A percentile compares a stretch with the other conserved stretches of the same genome.
Conservation (phyloP, 2,797 vertebrate genomes). For the Semotilus atromaculatus region DNA sequence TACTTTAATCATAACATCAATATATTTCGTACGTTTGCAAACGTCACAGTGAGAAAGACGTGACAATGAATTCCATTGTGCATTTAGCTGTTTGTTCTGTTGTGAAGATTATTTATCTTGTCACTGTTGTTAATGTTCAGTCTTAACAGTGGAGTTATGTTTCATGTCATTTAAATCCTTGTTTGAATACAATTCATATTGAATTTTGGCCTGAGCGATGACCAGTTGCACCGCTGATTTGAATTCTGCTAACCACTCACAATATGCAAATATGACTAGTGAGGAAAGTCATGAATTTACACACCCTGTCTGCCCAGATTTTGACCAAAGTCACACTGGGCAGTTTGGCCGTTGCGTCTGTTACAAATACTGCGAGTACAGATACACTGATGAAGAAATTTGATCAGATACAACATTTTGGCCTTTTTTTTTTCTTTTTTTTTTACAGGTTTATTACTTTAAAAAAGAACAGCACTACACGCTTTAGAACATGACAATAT, state of each 20-base stretch:
- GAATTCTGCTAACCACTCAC: slow-evolving; percentile 62
- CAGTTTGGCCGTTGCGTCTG: slow-evolving; percentile 15
- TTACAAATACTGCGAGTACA: neutral
- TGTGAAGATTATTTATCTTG: slow-evolving; percentile 43
- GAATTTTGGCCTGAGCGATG: slow-evolving; percentile 56
- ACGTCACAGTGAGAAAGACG: neutral
- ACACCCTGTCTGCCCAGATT: slow-evolving; percentile 24
- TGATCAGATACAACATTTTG: neutral
- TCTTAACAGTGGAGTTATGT: slow-evolving; percentile 47
- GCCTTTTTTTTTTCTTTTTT: neutral
- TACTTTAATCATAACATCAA: neutral
- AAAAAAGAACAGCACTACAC: no score
- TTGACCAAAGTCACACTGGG: slow-evolving; percentile 19
- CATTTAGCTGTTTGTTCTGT: neutral
- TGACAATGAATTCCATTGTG: neutral
- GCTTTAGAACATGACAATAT: no score
- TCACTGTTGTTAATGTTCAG: slow-evolving; percentile 37
- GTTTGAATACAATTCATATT: slow-evolving; percentile 64
- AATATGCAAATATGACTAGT: slow-evolving; percentile 58
- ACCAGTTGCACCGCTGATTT: slow-evolving; percentile 63
- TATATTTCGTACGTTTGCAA: neutral
- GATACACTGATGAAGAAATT: neutral
- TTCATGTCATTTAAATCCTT: slow-evolving; percentile 57
- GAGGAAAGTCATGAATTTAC: slow-evolving; percentile 47
- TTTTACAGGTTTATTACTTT: no score